Conservation (phyloP, 2,888 invertebrate species). For the Atethmia centrago region DNA sequence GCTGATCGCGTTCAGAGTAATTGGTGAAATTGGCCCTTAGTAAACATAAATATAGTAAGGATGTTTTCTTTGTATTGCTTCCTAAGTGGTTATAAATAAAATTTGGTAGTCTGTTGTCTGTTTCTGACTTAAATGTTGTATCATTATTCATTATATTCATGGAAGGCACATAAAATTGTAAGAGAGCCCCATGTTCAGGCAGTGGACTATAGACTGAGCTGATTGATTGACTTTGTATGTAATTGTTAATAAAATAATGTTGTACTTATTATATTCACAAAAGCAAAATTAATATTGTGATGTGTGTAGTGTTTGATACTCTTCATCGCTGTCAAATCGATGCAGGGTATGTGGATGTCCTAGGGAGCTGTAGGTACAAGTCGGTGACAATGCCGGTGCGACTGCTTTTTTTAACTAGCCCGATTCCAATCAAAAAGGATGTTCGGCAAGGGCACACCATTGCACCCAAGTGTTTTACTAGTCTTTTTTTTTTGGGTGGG, state of each 20-base stretch:
- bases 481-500: no score
- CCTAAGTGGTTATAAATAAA: conserved; percentile 6
- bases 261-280: not conserved
- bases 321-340: not conserved
- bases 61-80: conserved; percentile 18
- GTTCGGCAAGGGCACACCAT: not conserved
- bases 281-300: not conserved
- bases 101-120: not conserved
- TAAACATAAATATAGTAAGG: conserved; percentile 35
- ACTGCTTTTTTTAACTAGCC: not conserved
- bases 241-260: not conserved
- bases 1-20: not conserved
- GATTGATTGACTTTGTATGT: conserved; percentile 26
- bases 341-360: not conserved
- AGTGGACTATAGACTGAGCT: conserved; percentile 12
- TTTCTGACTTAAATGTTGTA: not conserved
- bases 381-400: not conserved
- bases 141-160: not conserved
- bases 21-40: not conserved
- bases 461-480: not conserved
- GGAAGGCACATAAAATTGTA: not conserved
- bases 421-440: not conserved
- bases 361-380: not conserved
- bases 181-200: not conserved
- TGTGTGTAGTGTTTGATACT: not conserved